Evolutionary conservation across 2,113 vertebrate genomes (phyloP).

Genomic region (Elephas maximus): DNA sequence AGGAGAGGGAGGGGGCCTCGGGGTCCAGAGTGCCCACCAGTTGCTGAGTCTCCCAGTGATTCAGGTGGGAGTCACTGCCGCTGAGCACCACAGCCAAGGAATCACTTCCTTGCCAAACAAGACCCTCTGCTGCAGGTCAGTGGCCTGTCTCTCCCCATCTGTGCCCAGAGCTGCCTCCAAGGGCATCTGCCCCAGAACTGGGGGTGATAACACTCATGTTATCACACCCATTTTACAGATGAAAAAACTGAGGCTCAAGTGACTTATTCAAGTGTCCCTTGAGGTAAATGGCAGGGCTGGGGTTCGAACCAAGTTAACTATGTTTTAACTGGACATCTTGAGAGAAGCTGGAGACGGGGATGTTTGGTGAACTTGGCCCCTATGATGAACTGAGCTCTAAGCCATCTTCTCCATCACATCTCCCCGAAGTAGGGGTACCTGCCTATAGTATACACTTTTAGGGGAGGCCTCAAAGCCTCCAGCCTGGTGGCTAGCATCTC

Average conservation of each 20-base stretch:
- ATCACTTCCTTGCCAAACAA: neutral
- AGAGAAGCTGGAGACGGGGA: neutral
- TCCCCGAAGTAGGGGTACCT: neutral
- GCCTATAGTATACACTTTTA: neutral
- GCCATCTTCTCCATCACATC: neutral
- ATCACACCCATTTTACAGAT: neutral
- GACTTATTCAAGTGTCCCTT: neutral
- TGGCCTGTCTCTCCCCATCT: neutral
- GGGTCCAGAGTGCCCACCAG: neutral
- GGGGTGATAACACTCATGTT: rapidly evolving
- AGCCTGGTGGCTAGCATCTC: neutral
- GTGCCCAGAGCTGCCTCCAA: neutral
- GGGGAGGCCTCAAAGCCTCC: neutral
- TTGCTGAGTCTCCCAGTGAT: neutral
- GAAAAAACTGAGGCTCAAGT: neutral
- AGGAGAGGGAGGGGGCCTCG: neutral
- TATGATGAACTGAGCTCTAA: neutral
- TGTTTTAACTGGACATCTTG: neutral
- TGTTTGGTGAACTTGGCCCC: neutral
- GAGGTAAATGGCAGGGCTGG: neutral
- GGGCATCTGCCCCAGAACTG: neutral
- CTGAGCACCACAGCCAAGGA: neutral
- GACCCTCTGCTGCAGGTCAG: neutral
- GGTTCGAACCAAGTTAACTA: neutral
- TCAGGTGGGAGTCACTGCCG: neutral